Evolutionary conservation across 2,888 invertebrate genomes (phyloP).

Genomic region (Caenorhabditis sp.): DNA sequence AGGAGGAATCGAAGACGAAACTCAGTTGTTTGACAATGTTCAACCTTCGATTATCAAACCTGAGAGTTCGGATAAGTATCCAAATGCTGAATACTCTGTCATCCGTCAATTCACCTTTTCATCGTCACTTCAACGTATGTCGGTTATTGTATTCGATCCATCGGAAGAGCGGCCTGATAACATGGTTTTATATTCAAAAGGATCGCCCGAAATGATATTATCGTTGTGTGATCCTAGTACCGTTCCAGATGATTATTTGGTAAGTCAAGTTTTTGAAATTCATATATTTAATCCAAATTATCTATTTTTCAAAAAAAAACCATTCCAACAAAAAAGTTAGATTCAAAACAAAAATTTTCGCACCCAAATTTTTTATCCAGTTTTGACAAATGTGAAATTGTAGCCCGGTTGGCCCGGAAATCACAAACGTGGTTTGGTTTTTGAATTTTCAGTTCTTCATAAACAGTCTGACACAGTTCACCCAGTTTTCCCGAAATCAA

Average conservation of each 20-base stretch:
- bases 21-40: constrained; percentile 44
- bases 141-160: constrained; percentile 72
- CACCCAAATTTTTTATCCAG: too few relatives aligned
- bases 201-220: constrained; percentile 67
- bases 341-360: too few relatives aligned
- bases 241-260: constrained; percentile 73
- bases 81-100: constrained; percentile 71
- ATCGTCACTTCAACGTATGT: constrained; percentile 75
- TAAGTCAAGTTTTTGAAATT: constrained; percentile 5
- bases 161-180: constrained; percentile 36
- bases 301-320: neutral
- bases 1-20: constrained; percentile 36
- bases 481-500: too few relatives aligned
- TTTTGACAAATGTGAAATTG: too few relatives aligned
- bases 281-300: neutral
- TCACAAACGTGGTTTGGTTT: too few relatives aligned
- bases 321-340: too few relatives aligned
- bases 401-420: too few relatives aligned
- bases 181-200: constrained; percentile 74
- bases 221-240: constrained; percentile 74
- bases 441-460: too few relatives aligned
- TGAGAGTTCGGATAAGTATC: neutral
- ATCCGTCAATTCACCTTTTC: constrained; percentile 75
- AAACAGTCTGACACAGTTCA: too few relatives aligned
- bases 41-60: constrained; percentile 44